Evolutionary conservation across 1,140 invertebrate species (phyloP).

Genomic region (Plectrocnemia conspersa): DNA sequence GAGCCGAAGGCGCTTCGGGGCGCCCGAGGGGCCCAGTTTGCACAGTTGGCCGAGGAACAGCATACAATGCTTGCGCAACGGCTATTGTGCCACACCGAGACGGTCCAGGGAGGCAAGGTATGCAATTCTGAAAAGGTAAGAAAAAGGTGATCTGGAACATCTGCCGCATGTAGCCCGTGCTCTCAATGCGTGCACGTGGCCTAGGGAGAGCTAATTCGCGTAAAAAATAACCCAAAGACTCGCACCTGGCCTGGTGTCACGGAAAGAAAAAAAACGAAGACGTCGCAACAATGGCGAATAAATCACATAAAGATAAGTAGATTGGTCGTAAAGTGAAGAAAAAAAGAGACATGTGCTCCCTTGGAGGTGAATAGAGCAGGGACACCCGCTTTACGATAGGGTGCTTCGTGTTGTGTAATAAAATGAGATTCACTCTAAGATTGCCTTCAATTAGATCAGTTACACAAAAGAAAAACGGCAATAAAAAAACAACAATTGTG

Average conservation of each 20-base stretch:
- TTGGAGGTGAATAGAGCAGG: neutral
- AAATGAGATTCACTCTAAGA: no score
- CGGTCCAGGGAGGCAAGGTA: neutral
- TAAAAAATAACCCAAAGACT: constrained; percentile 7
- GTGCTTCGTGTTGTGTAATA: no score
- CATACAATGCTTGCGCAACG: constrained; percentile 6
- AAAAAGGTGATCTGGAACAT: constrained; percentile 12
- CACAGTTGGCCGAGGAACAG: neutral
- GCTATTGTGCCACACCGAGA: constrained; percentile 7
- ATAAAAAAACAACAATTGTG: no score
- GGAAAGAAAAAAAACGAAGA: constrained; percentile 15
- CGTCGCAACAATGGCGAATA: no score
- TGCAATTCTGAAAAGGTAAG: constrained; percentile 2
- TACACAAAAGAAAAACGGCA: no score
- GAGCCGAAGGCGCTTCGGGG: neutral
- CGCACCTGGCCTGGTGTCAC: constrained; percentile 5
- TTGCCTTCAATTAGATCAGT: no score
- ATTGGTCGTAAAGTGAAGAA: neutral
- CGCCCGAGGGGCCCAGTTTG: neutral
- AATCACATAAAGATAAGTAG: no score
- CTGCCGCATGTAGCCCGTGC: constrained; percentile 16
- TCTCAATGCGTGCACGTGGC: constrained; percentile 16
- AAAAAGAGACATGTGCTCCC: neutral
- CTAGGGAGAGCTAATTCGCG: constrained; percentile 6
- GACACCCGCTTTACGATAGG: no score